Evolutionary conservation across 1,140 invertebrate species (phyloP), one percentile per base, ranked within the genome.

Genomic region (Mycetomoellerius zeteki): DNA sequence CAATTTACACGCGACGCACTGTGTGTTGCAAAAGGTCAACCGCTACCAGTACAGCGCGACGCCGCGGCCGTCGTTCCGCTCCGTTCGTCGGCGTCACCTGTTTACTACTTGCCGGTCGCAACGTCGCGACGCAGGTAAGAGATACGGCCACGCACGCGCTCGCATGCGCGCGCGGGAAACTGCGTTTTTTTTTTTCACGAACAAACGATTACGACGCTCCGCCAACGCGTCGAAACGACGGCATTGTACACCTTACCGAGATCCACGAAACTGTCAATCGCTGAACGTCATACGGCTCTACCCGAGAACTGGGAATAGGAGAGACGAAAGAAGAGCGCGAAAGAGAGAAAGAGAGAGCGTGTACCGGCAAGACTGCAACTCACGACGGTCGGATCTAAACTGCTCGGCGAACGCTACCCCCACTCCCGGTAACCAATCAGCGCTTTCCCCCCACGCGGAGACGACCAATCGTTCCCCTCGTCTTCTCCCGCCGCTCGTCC

Each of bases 381-480:
- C 75, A 82, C 89, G 89, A 30, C 75, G 87, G 89, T 87, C 81
- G 37, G 82, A 87, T 50, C 65, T 86, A 64, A 85, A 91, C 90
- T 91, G 90, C 72, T 86, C 77, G 71, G 33, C 27, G 58, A 62
- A 24, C 60, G 71, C 27, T 85, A 85, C 64, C 90, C 87, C 90
- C 87, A 87, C 90, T 86, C 47, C 6, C 24, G 0, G 5, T 2
- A 21, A 52, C 50, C 88, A 85, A 90, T 90, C 89, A 89, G 24
- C 84, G 85, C 65, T 27, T 50, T 54, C 72, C 89, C 85, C 69
- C 37, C 43, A 62, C 47, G 16, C 19, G 33, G 27, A 24, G 12
- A 50, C 88, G 71, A 85, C 86, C 89, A 90, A 90, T 90, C 89
- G 88, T n/a, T 69, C 85, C 85, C 78, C 62, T 77, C 54, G 78